These are phyloP conservation scores for Drosophila greeni DNA, from an alignment of 2,888 invertebrate genomes.

Conservation along the genomic window DNA sequence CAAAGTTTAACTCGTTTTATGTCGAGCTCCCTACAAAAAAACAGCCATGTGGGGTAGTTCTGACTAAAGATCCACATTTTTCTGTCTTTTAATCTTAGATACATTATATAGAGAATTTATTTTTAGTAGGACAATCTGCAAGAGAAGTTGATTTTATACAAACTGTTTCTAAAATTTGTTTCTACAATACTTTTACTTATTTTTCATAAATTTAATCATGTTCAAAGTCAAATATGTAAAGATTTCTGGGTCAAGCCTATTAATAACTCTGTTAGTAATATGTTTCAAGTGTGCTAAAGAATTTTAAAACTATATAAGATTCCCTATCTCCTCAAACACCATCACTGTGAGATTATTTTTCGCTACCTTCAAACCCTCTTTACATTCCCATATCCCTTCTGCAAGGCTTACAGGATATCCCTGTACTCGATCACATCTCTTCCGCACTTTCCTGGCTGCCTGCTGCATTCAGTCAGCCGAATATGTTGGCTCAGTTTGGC, in stretches of 20 bases:
- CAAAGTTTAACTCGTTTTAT: slow-evolving; percentile 66
- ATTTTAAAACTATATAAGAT: background rate
- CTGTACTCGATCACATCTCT: background rate
- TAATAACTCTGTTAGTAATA: background rate
- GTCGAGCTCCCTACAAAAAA: slow-evolving; percentile 24
- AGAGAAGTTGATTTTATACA: background rate
- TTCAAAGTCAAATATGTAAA: slow-evolving; percentile 1
- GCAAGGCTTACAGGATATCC: slow-evolving; percentile 5
- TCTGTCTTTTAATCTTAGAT: background rate
- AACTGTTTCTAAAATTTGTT: background rate
- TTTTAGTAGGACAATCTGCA: accelerated
- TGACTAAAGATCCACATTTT: background rate
- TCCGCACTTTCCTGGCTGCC: slow-evolving; percentile 17
- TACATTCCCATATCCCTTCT: background rate
- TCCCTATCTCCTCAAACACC: too few relatives aligned
- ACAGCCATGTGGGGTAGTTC: background rate
- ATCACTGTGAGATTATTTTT: too few relatives aligned
- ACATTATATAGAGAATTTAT: background rate
- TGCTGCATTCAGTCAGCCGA: slow-evolving; percentile 39
- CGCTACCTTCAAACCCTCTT: background rate
- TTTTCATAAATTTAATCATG: background rate
- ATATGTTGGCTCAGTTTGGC: slow-evolving; percentile 58
- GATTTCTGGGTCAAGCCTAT: background rate
- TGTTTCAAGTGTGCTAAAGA: background rate
- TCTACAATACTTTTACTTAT: background rate